phyloP scores from a whole-genome alignment of 2,888 invertebrate species.

The Megastigmus dorsalis region DNA sequence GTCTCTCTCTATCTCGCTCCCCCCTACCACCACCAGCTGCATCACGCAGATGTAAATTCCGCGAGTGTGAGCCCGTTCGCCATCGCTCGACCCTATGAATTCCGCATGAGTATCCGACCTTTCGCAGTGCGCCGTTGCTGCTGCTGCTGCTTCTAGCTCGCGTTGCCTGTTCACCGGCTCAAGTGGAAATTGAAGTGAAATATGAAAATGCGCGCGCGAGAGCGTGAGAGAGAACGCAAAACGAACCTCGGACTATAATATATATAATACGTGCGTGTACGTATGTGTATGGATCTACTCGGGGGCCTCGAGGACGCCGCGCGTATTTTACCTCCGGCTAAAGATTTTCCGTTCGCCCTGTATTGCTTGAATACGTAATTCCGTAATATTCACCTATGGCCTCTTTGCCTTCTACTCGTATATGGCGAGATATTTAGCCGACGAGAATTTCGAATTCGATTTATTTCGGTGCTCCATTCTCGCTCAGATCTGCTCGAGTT shows the following conservation, averaged over 20 bases:
- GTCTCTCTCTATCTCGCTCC: constrained; percentile 60
- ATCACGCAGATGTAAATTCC: constrained; percentile 69
- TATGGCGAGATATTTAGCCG: constrained; percentile 8
- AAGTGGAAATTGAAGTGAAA: constrained; percentile 72
- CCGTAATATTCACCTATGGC: constrained; percentile 24
- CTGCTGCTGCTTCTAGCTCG: no score
- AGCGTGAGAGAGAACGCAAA: constrained; percentile 40
- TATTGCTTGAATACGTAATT: constrained; percentile 45
- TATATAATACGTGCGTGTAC: no score
- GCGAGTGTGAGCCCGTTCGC: constrained; percentile 46
- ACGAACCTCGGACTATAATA: no score
- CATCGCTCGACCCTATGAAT: constrained; percentile 68
- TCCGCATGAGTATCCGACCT: constrained; percentile 70
- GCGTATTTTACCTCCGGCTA: constrained; percentile 53
- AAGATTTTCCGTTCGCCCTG: constrained; percentile 47
- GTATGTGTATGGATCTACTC: no score
- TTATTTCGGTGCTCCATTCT: not conserved
- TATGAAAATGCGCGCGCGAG: constrained; percentile 67
- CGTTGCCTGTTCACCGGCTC: constrained; percentile 63
- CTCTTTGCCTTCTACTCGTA: constrained; percentile 14
- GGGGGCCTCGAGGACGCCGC: not conserved
- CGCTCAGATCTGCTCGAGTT: not conserved
- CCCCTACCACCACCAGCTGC: not conserved
- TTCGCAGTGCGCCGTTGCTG: constrained; percentile 61
- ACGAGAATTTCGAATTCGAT: not conserved